A percentile compares a stretch with the other conserved stretches of the same genome.
Evolutionary conservation across 2,888 invertebrate species (phyloP).

Genomic region (Andrena marginata): DNA sequence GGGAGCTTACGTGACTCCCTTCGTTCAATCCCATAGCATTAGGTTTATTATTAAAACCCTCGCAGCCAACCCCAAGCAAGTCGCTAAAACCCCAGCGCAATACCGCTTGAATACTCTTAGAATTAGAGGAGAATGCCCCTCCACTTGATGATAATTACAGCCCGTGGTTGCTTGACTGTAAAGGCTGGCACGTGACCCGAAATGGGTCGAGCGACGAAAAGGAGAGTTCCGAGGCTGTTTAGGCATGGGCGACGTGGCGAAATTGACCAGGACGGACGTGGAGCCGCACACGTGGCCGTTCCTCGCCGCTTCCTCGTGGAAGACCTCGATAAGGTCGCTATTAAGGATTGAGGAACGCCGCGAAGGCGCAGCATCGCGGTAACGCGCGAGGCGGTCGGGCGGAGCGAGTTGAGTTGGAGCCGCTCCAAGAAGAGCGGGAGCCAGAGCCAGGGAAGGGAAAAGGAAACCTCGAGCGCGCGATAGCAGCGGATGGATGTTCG

Average conservation of each 20-base stretch:
- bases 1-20: no score
- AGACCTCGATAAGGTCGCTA: constrained; percentile 57
- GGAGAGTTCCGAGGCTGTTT: background rate
- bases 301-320: constrained; percentile 48
- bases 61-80: no score
- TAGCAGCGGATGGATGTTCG: constrained; percentile 35
- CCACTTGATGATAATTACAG: no score
- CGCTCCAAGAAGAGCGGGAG: constrained; percentile 34
- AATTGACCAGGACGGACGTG: no score
- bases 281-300: constrained; percentile 18
- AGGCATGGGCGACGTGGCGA: no score
- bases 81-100: no score
- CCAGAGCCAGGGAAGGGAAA: constrained; percentile 20
- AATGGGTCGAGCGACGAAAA: background rate
- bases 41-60: no score
- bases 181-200: no score
- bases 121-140: no score
- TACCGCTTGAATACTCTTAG: no score
- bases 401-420: constrained; percentile 52
- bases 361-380: constrained; percentile 41
- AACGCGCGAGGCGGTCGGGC: constrained; percentile 31
- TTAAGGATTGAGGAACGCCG: constrained; percentile 38
- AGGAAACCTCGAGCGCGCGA: constrained; percentile 20
- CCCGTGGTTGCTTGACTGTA: no score
- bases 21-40: no score